Base-by-base conservation (phyloP, 2,113 vertebrate species). In the Etheostoma spectabile region DNA sequence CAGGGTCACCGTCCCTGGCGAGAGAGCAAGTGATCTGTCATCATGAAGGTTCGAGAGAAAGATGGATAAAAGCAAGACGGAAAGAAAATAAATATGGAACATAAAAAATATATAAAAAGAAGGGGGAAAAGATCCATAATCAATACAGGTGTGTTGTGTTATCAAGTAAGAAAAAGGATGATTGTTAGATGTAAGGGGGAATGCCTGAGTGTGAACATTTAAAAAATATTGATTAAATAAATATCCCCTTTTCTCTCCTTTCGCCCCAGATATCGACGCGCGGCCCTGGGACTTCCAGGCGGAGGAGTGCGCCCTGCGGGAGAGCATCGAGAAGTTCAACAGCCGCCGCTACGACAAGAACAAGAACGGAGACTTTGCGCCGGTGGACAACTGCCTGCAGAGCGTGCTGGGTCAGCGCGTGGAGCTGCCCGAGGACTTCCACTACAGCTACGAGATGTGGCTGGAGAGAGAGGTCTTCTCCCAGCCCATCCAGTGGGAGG, bases 211-310 rank as follows among this genome's bases (percentile, higher is more conserved):
- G n/a, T 35, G 15, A 38, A 65, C 14, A 11, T 24, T 22, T 3
- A 65, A 49, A 49, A 51, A 10, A 16, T 27, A 5, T 22, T 48
- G 21, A 61, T 42, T 48, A 19, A 15, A n/a, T 15, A 27, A 2
- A 2, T 1, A 0, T 30, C n/a, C 16, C 56, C 16, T 49, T 33
- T 27, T 48, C 53, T 73, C 11, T 45, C 35, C 53, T 42, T 18
- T 21, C 18, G 0, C 24, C 4, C 0, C 90, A 99, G 98, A 99
- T 68, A 97, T 99, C 0, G 98, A 99, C 10, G 98, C 98, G 0
- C 96, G 98, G 19, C 98, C 98, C 0, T 99, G 98, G 98, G 98
- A 99, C 89, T 99, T 99, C 95, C 98, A 99, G 92, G 97, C 98
- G 0, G 98, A 99, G 90, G 98, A 99, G 77, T 99, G 98, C 65